phyloP scores from a whole-genome alignment of 1,140 invertebrate genomes.

The Pseudomyrmex pallidus region DNA sequence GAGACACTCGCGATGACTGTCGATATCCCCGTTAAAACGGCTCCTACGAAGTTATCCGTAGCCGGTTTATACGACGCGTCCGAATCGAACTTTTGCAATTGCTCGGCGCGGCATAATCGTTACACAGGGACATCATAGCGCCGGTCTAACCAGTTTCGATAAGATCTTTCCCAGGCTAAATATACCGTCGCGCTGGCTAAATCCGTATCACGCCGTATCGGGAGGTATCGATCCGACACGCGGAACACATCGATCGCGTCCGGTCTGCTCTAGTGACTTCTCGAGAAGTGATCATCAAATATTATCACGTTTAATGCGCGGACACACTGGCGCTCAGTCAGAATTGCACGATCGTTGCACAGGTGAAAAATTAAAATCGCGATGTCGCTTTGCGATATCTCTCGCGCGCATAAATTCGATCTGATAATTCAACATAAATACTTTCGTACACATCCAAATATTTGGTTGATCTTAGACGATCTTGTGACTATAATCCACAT shows the following conservation, averaged over 20 bases:
- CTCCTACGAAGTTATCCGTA: constrained; percentile 74
- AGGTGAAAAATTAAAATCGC: too few species aligned
- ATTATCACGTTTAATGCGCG: neutral
- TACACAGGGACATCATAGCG: constrained; percentile 72
- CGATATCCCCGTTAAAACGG: constrained; percentile 74
- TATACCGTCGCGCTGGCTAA: constrained; percentile 77
- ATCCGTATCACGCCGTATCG: constrained; percentile 74
- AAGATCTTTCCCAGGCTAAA: constrained; percentile 80
- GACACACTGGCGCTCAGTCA: neutral
- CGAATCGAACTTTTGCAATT: constrained; percentile 77
- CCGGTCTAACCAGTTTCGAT: constrained; percentile 81
- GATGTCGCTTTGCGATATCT: too few species aligned
- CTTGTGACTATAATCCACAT: too few species aligned
- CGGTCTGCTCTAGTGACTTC: constrained; percentile 7
- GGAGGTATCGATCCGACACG: constrained; percentile 72
- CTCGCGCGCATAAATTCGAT: too few species aligned
- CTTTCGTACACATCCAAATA: too few species aligned
- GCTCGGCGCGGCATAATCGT: constrained; percentile 76
- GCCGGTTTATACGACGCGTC: constrained; percentile 76
- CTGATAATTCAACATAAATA: too few species aligned
- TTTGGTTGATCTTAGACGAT: too few species aligned
- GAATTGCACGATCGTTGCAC: too few species aligned
- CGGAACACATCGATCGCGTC: constrained; percentile 34
- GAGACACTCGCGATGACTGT: constrained; percentile 61
- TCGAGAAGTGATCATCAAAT: neutral